Conservation (phyloP, 2,797 vertebrate species). For the Poeciliopsis turneri region DNA sequence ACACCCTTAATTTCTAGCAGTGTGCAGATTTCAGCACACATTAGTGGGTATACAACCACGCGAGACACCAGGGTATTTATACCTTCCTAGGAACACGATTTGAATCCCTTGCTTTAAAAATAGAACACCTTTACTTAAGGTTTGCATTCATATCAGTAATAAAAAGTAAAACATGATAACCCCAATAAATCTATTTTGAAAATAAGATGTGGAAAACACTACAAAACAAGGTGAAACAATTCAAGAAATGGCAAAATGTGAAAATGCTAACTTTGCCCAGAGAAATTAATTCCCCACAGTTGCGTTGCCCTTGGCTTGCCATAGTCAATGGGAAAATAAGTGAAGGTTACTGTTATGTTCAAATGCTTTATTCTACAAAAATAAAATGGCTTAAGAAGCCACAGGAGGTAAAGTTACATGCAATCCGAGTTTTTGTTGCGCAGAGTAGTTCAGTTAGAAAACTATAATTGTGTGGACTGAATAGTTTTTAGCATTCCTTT, state of each 20-base stretch:
- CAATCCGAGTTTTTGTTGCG: background rate
- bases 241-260: background rate
- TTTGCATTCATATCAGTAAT: background rate
- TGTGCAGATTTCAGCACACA: conserved; percentile 41
- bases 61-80: conserved; percentile 24
- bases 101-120: conserved; percentile 5
- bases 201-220: background rate
- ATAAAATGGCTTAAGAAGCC: background rate
- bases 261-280: background rate
- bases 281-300: background rate
- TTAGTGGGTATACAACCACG: conserved; percentile 48
- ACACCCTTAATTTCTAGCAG: conserved; percentile 40
- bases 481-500: background rate
- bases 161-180: background rate
- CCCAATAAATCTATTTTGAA: background rate
- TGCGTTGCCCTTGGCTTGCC: background rate
- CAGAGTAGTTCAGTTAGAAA: background rate
- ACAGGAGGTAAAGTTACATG: background rate
- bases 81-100: background rate
- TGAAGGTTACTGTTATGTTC: background rate
- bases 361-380: background rate
- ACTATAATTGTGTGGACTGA: background rate
- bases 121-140: conserved; percentile 9
- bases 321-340: background rate
- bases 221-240: background rate